Base-by-base conservation (phyloP, 1,140 invertebrate genomes). In the Rhynchophorus ferrugineus region DNA sequence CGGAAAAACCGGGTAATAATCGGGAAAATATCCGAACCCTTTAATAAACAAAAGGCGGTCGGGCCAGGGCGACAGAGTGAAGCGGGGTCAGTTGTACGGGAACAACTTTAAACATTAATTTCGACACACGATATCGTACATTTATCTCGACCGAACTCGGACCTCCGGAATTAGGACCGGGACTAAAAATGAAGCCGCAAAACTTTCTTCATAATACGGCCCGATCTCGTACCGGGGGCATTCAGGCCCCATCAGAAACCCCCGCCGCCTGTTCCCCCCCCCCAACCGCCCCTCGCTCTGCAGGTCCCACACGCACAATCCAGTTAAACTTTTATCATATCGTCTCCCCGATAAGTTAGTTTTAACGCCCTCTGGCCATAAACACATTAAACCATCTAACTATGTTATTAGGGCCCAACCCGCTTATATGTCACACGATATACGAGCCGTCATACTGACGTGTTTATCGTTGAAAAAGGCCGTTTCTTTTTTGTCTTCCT, bases 321-420 rank as follows among this genome's bases (percentile, higher is more conserved):
- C 24, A 29, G 24, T 29, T 29, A 29, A 29, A 29, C 24, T 29
- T 29, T 29, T 29, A 29, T 29, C 24, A 29, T 29, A 29, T 29
- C 24, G 36, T 9, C 36, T 39, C n/a, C n/a, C n/a, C 9, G 46
- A 49, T 49, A 38, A 38, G 46, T 38, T 49, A 49, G 39, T 38
- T 49, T 37, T 38, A 21, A 35, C 36, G 24, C 46, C 46, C 46
- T 39, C 34, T 38, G 39, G 46, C 35, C 46, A 39, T 34, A 38
- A 49, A 49, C 19, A 39, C 46, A 49, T 49, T 49, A 49, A 49
- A 49, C 24, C 24, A 29, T 29, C 24, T 11, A 29, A 29, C 24
- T 29, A 29, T 29, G 24, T 29, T 29, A 29, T 29, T 29, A 29
- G 24, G n/a, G 24, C 24, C 24, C 24, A 6, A 11, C 24, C 24